Base-by-base conservation (phyloP, 2,888 invertebrate genomes). In the Epirrhoe tristata region DNA sequence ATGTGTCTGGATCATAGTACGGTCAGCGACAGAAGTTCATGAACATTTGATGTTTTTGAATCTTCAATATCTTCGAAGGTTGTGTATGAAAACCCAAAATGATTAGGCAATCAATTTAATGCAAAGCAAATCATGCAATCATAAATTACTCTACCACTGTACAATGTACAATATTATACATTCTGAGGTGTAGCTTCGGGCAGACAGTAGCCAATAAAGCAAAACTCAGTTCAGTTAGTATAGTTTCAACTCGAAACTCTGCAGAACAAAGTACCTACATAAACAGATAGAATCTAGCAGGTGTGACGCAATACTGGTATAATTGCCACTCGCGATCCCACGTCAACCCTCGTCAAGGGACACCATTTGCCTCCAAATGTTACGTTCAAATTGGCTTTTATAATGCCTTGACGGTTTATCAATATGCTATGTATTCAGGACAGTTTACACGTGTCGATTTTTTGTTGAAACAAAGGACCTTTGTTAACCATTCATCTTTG, bases 281-380 rank as follows among this genome's bases (percentile, higher is more conserved):
- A 63, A 54, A 43, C 58, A 72, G 69, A 69, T 74, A 66, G 70
- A 74, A 62, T 67, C 67, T 67, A 69, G 71, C 79, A 81, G 81
- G 81, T 82, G 81, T 77, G 81, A 75, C 75, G 70, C 67, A 63
- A 76, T 72, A 71, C 75, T 73, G 75, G 76, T 82, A 84, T 88
- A 89, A 89, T 89, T 89, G 88, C 81, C 81, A 83, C 81, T 81
- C 79, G 73, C 81, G 77, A 81, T 82, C 86, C 88, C 84, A 66
- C 78, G 89, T 90, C 90, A 83, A 91, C 90, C 90, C 90, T 83
- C 77, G 84, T 91, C 90, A 90, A 73, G 73, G 68, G 76, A 74
- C 79, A 79, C 82, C 83, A 82, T 83, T 83, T 81, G 83, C 82
- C 81, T 79, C 76, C 81, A 83, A 87, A 89, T 86, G 87, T 81